A percentile compares a stretch with the other conserved stretches of the same genome.
phyloP scores from a whole-genome alignment of 2,113 vertebrate species.

The Natator depressus region DNA sequence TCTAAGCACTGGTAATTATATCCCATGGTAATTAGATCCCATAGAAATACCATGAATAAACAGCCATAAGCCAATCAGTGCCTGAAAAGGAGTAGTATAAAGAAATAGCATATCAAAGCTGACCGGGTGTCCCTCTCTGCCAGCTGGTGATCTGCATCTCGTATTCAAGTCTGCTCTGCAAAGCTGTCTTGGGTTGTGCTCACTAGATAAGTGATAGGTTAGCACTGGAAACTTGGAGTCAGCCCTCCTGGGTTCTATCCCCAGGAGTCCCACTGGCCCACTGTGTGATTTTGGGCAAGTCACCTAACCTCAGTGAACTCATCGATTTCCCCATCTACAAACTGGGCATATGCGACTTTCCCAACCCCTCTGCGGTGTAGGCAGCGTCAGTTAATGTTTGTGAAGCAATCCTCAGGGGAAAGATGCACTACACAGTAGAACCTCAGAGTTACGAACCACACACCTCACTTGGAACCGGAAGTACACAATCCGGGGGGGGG shows the following conservation, averaged over 20 bases:
- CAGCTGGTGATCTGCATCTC: not conserved
- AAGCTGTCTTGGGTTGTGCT: not conserved
- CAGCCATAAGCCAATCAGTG: not conserved
- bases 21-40: accelerated
- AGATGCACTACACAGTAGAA: not conserved
- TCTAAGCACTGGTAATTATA: not conserved
- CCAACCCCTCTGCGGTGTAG: not conserved
- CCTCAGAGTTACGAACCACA: too few species aligned
- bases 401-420: too few species aligned
- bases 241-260: not conserved
- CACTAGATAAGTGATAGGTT: too few species aligned
- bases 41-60: accelerated
- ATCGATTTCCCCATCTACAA: accelerated
- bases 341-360: not conserved
- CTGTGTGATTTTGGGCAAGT: accelerated
- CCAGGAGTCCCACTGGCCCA: not conserved
- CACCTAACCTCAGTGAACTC: accelerated
- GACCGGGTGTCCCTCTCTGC: not conserved
- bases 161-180: accelerated
- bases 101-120: not conserved
- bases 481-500: too few species aligned
- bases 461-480: too few species aligned
- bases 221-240: not conserved
- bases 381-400: not conserved
- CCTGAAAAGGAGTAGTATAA: accelerated